Percentiles rank a stretch among this genome's conserved stretches.
phyloP scores from a whole-genome alignment of 2,113 vertebrate species.

The Phoenicopterus ruber region DNA sequence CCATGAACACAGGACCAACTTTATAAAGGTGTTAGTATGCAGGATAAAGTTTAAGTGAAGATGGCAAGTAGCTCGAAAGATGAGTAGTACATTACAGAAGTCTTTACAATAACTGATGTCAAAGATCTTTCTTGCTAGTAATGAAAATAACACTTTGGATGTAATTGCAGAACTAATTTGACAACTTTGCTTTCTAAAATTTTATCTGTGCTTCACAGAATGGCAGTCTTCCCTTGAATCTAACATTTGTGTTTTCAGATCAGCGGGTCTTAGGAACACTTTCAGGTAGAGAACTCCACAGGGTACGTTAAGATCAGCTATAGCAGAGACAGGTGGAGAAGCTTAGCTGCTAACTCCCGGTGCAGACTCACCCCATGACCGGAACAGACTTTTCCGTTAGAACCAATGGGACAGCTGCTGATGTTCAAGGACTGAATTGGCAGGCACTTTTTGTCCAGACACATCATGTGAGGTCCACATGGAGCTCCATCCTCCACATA shows the following conservation, averaged over 20 bases:
- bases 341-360: neutral
- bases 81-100: neutral
- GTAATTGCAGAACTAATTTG: neutral
- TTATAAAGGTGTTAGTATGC: neutral
- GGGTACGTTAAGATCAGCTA: neutral
- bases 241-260: neutral
- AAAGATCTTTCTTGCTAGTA: neutral
- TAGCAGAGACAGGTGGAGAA: neutral
- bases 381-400: constrained; percentile 92
- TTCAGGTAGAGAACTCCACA: neutral
- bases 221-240: neutral
- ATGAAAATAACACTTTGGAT: neutral
- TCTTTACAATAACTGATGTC: neutral
- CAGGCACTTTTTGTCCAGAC: constrained; percentile 96
- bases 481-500: constrained; percentile 97
- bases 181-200: neutral
- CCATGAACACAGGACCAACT: neutral
- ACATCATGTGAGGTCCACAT: constrained; percentile 99
- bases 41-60: neutral
- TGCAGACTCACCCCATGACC: constrained; percentile 90
- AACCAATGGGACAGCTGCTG: constrained; percentile 90
- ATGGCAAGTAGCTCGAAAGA: neutral
- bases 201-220: neutral
- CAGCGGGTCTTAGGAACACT: neutral
- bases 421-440: constrained; percentile 95